Percentiles rank a stretch among this genome's conserved stretches.
phyloP scores from a whole-genome alignment of 2,888 invertebrate genomes.

The Dasysyrphus albostriatus region DNA sequence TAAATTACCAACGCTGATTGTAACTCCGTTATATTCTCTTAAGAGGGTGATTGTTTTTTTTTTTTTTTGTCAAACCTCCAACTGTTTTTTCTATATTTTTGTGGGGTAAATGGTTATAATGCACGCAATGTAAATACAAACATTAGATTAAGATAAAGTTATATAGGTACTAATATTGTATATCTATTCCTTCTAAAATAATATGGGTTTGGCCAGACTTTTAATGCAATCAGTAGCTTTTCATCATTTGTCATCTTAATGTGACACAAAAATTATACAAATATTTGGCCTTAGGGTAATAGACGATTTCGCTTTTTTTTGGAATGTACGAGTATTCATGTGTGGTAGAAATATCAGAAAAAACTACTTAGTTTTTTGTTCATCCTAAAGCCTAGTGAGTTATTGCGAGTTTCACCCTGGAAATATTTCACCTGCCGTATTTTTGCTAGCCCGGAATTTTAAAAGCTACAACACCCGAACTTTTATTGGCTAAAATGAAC shows the following conservation, averaged over 20 bases:
- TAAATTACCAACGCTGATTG: slow-evolving; percentile 54
- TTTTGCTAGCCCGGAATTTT: too few species aligned
- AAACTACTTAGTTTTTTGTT: not conserved
- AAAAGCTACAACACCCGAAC: too few species aligned
- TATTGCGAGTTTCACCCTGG: too few species aligned
- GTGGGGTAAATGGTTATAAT: slow-evolving; percentile 39
- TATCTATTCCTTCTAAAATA: not conserved
- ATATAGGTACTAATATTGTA: not conserved
- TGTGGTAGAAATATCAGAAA: not conserved
- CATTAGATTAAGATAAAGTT: slow-evolving; percentile 27
- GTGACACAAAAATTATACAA: slow-evolving; percentile 18
- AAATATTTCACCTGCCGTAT: too few species aligned
- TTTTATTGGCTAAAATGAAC: too few species aligned
- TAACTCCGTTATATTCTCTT: not conserved
- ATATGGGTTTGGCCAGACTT: slow-evolving; percentile 11
- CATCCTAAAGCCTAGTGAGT: too few species aligned
- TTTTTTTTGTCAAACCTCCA: slow-evolving; percentile 10
- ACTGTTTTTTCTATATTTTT: slow-evolving; percentile 14
- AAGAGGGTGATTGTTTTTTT: slow-evolving; percentile 42
- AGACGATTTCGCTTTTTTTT: not conserved
- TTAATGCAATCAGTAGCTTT: slow-evolving; percentile 36
- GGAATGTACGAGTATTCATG: too few species aligned
- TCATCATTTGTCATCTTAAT: slow-evolving; percentile 42
- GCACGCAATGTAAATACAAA: slow-evolving; percentile 53
- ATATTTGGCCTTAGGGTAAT: slow-evolving; percentile 6